Evolutionary conservation across 1,140 invertebrate species (phyloP), one percentile per base, ranked within the genome.

Genomic region (Listronotus bonariensis): DNA sequence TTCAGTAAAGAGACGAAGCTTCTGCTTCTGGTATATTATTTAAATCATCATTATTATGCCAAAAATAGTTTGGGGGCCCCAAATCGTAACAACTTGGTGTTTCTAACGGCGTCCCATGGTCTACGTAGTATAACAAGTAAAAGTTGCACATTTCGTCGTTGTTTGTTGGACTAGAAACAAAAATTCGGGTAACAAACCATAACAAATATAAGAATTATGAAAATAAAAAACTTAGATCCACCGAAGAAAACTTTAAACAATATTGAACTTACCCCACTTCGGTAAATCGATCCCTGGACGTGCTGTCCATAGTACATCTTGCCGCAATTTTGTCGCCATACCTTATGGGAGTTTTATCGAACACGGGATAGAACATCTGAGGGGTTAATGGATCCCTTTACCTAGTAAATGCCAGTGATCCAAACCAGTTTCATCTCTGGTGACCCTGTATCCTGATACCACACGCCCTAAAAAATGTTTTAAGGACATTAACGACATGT

Each of bases 81-180:
- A 75, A 74, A 34, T 88, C 89, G 76, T 94, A 96, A 76, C 95
- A 98, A 74, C 92, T 93, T 78, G 95, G 93, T 75, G 86, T 86
- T 0, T 88, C 74, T 0, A 97, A 80, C 0, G 92, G 90, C 38
- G 87, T 83, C n/a, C 84, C 86, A n/a, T 89, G 84, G 26, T 95
- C 86, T 0, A 96, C 92, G 81, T 95, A 99, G 80, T 98, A 99
- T 95, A 99, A 98, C 15, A 99, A 79, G 80, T 99, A 99, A 79
- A 99, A 98, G 80, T 99, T 99, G 82, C 97, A 99, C 97, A 99
- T 99, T 82, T 99, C 97, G 77, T 99, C 95, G 17, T 90, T 85
- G 70, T 93, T 93, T 12, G 96, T 97, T 7, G 88, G 79, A 0
- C 93, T 92, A 77, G 48, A 77, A 76, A 26, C 20, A 26, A 26